Base-by-base conservation (phyloP, 1,140 invertebrate genomes). In the Drosophila seguyi region DNA sequence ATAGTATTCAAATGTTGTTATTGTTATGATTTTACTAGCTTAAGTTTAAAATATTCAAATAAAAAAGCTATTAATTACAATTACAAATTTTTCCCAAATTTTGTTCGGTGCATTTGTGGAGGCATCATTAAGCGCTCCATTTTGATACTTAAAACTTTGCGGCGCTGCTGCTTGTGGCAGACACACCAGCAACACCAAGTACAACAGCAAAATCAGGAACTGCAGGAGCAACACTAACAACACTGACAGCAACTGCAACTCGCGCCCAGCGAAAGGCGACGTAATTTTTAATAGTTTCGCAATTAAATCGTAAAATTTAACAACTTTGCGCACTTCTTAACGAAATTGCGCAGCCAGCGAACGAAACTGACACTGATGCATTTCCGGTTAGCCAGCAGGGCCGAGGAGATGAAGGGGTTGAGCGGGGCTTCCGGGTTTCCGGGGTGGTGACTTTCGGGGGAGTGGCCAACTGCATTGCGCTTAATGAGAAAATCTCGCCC, bases 221-320 rank as follows among this genome's bases (percentile, higher is more conserved):
- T 34, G 29, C 61, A 36, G 25, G 22, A 52, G 41, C 22, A 53
- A 52, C 36, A 67, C 29, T 38, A 42, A 68, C 47, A 25, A 68
- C 63, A 20, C 39, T 52, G 63, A 58, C 60, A 47, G 62, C 66
- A 44, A 53, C 62, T 67, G 29, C 62, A 80, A 44, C 57, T 66
- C 63, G 53, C 39, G 59, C 65, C 76, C 81, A 62, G 29, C 61
- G 72, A 78, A 81, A 77, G 79, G 85, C 79, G 83, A 91, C 83
- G 79, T 91, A 87, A 91, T 91, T 90, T 91, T 90, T 90, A 90
- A 90, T 87, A 91, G 83, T 87, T 83, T 83, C 73, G 87, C 83
- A 91, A 91, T 91, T 91, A 91, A 91, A 91, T 88, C 87, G 87
- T 91, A 91, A 91, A 91, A 87, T 91, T 91, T 91, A 83, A 91